Evolutionary conservation across 2,888 invertebrate genomes (phyloP).

Genomic region (Hirtodrosophila trivittata): DNA sequence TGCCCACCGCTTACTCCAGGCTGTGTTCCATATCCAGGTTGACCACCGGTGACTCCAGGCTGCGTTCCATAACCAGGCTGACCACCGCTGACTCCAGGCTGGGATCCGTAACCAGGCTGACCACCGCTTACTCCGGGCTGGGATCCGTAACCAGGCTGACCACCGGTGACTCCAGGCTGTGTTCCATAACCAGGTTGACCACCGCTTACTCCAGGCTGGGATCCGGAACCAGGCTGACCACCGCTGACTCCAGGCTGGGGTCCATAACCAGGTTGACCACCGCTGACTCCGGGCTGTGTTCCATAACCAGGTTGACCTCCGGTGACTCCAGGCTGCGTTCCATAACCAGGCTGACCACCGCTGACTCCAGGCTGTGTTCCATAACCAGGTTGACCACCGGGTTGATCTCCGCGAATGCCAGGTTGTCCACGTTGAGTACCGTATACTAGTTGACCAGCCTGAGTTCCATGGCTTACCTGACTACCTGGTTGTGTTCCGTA

Average conservation of each 20-base stretch:
- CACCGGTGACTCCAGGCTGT: conserved; percentile 2
- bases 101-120: conserved; percentile 28
- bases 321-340: conserved; percentile 21
- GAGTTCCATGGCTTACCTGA: no score
- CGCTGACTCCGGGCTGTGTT: conserved; percentile 17
- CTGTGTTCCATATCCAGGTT: conserved; percentile 10
- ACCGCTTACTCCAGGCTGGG: conserved; percentile 15
- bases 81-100: conserved; percentile 17
- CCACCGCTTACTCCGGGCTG: conserved; percentile 14
- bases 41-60: conserved; percentile 6
- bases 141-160: conserved; percentile 17
- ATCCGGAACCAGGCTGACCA: conserved; percentile 11
- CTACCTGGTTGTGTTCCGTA: conserved; percentile 19
- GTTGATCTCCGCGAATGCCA: conserved; percentile 14
- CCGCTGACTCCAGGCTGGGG: conserved; percentile 16
- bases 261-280: neutral
- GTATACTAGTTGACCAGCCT: conserved; percentile 23
- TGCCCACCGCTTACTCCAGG: conserved; percentile 11
- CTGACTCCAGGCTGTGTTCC: conserved; percentile 24
- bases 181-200: conserved; percentile 28
- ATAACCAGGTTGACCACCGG: conserved; percentile 12
- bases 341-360: conserved; percentile 26
- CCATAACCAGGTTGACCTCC: conserved; percentile 18
- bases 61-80: conserved; percentile 21
- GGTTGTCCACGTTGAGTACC: conserved; percentile 19